These are phyloP conservation scores for Acanthoscelides obtectus DNA, from an alignment of 2,888 invertebrate genomes.

Conservation along the genomic window DNA sequence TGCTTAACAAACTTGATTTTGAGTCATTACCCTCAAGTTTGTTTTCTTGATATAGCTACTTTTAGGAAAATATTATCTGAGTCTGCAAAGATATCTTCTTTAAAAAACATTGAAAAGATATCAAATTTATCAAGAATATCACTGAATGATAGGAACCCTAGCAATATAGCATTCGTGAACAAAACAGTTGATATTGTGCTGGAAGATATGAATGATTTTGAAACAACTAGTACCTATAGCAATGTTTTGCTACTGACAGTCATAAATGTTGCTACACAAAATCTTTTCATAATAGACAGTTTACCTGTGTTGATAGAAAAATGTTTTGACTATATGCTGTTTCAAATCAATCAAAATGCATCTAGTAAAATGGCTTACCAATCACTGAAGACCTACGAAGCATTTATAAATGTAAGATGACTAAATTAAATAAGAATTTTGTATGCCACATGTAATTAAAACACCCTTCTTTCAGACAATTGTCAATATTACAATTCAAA, in stretches of 20 bases:
- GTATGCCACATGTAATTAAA: background rate
- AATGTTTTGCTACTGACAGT: constrained; percentile 16
- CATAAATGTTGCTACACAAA: constrained; percentile 12
- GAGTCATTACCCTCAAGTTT: background rate
- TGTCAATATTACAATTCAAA: constrained; percentile 17
- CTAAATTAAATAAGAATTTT: no score
- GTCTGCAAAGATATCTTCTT: constrained; percentile 7
- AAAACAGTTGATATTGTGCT: constrained; percentile 1
- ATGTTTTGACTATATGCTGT: constrained; percentile 15
- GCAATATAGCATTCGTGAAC: constrained; percentile 9
- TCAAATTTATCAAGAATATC: constrained; percentile 16
- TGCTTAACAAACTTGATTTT: constrained; percentile 16
- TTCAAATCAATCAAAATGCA: constrained; percentile 15
- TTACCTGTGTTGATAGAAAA: constrained; percentile 13
- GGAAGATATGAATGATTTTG: background rate
- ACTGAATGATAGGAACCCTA: constrained; percentile 2
- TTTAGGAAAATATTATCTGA: constrained; percentile 10
- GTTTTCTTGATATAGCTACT: constrained; percentile 6
- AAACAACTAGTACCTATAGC: constrained; percentile 13
- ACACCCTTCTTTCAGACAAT: constrained; percentile 19
- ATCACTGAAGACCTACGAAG: constrained; percentile 27
- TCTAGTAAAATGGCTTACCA: constrained; percentile 11
- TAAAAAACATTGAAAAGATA: constrained; percentile 19
- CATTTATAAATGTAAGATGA: constrained; percentile 30
- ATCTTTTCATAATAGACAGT: constrained; percentile 6